A percentile compares a stretch with the other conserved stretches of the same genome.
Conservation (phyloP, 2,797 vertebrate species). For the Cyclura pinguis region DNA sequence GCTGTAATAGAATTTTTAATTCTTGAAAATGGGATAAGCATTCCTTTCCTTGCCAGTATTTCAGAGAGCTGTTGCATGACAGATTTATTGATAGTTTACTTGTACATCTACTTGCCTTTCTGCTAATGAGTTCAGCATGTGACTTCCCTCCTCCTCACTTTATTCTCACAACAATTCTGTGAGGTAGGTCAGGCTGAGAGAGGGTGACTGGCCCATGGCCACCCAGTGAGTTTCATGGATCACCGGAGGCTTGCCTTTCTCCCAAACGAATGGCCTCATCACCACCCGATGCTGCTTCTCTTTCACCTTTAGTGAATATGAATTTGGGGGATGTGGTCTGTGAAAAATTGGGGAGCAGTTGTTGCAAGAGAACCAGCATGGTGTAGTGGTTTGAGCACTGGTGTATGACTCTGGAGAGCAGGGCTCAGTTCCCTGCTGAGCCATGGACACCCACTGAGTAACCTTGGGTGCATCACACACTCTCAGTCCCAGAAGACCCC, state of each 20-base stretch:
- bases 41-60: background rate
- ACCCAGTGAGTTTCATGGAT: background rate
- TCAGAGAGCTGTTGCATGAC: background rate
- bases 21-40: background rate
- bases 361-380: too few relatives aligned
- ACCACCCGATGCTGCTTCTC: background rate
- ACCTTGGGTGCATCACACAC: too few relatives aligned
- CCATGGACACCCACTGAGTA: too few relatives aligned
- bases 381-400: too few relatives aligned
- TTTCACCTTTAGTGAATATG: background rate
- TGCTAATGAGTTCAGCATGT: background rate
- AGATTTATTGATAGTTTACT: background rate
- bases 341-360: background rate
- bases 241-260: background rate
- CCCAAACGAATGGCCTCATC: too few relatives aligned
- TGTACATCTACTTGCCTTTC: background rate
- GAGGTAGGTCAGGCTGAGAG: background rate
- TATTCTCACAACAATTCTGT: background rate
- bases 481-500: too few relatives aligned
- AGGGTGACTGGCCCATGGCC: background rate
- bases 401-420: too few relatives aligned
- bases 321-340: background rate
- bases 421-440: too few relatives aligned
- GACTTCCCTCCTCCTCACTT: background rate
- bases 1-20: background rate